Evolutionary conservation across 2,888 invertebrate genomes (phyloP).

Genomic region (Unio pictorum): DNA sequence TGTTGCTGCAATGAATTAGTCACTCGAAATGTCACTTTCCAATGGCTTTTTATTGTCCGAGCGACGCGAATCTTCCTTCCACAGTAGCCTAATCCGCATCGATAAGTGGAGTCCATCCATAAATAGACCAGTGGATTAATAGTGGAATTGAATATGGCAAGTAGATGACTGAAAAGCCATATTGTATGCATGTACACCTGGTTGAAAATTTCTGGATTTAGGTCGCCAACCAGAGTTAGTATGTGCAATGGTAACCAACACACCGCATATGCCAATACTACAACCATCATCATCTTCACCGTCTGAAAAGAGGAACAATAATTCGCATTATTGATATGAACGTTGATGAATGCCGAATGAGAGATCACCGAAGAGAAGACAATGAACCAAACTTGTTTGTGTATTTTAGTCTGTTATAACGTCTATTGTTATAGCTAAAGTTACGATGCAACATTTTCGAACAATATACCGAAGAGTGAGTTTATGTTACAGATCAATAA

Average conservation of each 20-base stretch:
- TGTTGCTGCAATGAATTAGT: neutral
- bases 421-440: too few relatives aligned
- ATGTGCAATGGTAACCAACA: constrained; percentile 96
- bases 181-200: constrained; percentile 36
- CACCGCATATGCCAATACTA: constrained; percentile 91
- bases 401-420: too few relatives aligned
- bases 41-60: too few relatives aligned
- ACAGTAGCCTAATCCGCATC: constrained; percentile 23
- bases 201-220: constrained; percentile 41
- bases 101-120: constrained; percentile 91
- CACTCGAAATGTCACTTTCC: too few relatives aligned
- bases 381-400: too few relatives aligned
- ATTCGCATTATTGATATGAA: too few relatives aligned
- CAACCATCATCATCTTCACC: constrained; percentile 87
- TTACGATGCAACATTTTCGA: too few relatives aligned
- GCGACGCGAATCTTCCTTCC: constrained; percentile 14
- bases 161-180: constrained; percentile 76
- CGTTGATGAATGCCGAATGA: too few relatives aligned
- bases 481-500: too few relatives aligned
- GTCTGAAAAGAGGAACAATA: constrained; percentile 44
- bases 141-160: constrained; percentile 97
- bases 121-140: constrained; percentile 96
- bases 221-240: constrained; percentile 83
- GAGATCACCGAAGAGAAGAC: too few relatives aligned
- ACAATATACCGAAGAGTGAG: too few relatives aligned